These are phyloP conservation scores for Montipora cactus DNA, from an alignment of 64 coral and sea anemone species.

Conservation along the genomic window DNA sequence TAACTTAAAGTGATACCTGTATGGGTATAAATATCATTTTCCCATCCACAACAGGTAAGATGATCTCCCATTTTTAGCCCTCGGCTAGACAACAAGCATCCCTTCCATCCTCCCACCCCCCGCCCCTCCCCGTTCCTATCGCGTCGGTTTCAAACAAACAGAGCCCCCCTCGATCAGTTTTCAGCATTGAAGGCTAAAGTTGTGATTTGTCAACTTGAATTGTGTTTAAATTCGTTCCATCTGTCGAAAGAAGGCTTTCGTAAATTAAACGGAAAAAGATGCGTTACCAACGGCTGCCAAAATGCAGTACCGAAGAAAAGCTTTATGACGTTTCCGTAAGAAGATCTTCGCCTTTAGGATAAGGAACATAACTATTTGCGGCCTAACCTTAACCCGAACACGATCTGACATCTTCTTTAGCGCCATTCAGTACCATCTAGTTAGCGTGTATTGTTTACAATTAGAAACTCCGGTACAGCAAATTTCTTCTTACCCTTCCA, in stretches of 20 bases:
- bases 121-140: not conserved
- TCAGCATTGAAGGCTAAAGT: not conserved
- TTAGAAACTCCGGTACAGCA: not conserved
- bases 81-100: not conserved
- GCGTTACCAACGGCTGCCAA: not conserved
- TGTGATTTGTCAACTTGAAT: not conserved
- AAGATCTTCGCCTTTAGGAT: not conserved
- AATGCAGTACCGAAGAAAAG: not conserved
- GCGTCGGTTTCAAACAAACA: not conserved
- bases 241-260: not conserved
- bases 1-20: not conserved
- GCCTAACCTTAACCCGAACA: not conserved
- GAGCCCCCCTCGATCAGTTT: not conserved
- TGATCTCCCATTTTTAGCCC: not conserved
- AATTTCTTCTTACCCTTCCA: slow-evolving; percentile 4
- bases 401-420: not conserved
- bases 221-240: not conserved
- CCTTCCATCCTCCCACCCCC: not conserved
- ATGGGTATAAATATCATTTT: not conserved
- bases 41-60: not conserved
- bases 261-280: not conserved
- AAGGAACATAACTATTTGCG: not conserved
- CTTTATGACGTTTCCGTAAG: not conserved
- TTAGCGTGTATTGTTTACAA: not conserved
- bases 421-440: not conserved